Evolutionary conservation across 2,888 invertebrate species (phyloP), one percentile per base, ranked within the genome.

Genomic region (Phlogophora meticulosa): DNA sequence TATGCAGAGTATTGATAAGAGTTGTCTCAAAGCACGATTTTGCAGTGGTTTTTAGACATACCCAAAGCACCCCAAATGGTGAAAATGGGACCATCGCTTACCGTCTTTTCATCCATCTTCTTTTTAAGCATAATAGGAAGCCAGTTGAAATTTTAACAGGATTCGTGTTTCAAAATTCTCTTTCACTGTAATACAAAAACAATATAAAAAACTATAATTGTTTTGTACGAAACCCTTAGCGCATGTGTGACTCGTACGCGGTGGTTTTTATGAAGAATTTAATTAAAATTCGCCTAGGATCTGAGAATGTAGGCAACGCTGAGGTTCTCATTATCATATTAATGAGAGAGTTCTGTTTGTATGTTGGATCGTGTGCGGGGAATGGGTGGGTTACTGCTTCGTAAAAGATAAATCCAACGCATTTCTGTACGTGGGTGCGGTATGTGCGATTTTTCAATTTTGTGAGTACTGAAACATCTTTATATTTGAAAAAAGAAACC

Each of bases 221-320:
- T 7, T 40, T 20, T 2, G 13, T 20, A 24, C 40, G 3, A 7
- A 40, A 67, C 28, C 20, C n/a, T 5, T 7, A 11, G 0, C 3
- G 7, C 7, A 4, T 10, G 4, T 46, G 10, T 34, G 15, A 11
- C 7, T 43, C 28, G 9, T 11, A 2, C 42, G 28, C 22, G 0
- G 2, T 11, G 10, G 5, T 72, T 67, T 66, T 61, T 58, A 36
- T 51, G 4, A 59, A 62, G 57, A 58, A 65, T 66, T 70, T 63
- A 75, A 77, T 77, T 77, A 66, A 70, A 77, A 60, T 78, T 22
- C 42, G 32, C 53, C 42, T 38, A 46, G 28, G 36, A 17, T 56
- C 51, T 60, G 60, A 49, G 53, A 61, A 58, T n/a, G 49, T 38
- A 24, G 45, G 48, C n/a, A 48, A 22, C 9, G 46, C 32, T 20